These are phyloP conservation scores for Drosophila rellima DNA, from an alignment of 2,888 invertebrate genomes.

Conservation along the genomic window DNA sequence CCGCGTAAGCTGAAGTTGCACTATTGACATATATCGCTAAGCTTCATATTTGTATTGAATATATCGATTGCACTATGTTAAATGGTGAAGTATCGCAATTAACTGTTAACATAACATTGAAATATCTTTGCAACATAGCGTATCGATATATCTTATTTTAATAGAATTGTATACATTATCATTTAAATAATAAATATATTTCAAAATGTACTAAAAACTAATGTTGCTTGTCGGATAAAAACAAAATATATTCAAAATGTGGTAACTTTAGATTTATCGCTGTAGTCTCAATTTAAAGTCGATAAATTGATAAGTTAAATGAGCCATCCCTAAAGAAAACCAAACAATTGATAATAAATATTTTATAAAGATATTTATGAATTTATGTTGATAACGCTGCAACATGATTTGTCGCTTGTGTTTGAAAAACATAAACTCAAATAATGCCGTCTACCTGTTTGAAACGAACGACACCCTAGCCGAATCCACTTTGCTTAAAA, in stretches of 20 bases:
- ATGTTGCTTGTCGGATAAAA: background rate
- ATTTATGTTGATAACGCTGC: slow-evolving; percentile 56
- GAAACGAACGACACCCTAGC: slow-evolving; percentile 68
- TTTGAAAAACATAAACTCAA: slow-evolving; percentile 64
- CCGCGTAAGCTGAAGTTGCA: slow-evolving; percentile 52
- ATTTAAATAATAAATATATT: background rate
- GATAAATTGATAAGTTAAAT: slow-evolving; percentile 25
- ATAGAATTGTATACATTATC: background rate
- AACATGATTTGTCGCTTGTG: slow-evolving; percentile 78
- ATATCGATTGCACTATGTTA: background rate
- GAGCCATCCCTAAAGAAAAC: slow-evolving; percentile 57
- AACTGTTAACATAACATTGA: background rate
- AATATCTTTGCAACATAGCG: background rate
- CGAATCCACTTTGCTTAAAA: slow-evolving; percentile 71
- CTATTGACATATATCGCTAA: too few relatives aligned
- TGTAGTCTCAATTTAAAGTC: slow-evolving; percentile 2
- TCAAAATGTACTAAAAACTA: background rate
- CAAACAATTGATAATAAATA: slow-evolving; percentile 59
- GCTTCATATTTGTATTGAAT: background rate
- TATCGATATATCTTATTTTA: background rate
- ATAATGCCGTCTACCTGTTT: slow-evolving; percentile 67
- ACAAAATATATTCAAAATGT: background rate
- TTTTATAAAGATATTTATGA: slow-evolving; percentile 14
- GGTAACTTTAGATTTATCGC: background rate
- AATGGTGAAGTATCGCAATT: background rate